Base-by-base conservation (phyloP, 2,797 vertebrate genomes). In the Cercopithecus petaurista region DNA sequence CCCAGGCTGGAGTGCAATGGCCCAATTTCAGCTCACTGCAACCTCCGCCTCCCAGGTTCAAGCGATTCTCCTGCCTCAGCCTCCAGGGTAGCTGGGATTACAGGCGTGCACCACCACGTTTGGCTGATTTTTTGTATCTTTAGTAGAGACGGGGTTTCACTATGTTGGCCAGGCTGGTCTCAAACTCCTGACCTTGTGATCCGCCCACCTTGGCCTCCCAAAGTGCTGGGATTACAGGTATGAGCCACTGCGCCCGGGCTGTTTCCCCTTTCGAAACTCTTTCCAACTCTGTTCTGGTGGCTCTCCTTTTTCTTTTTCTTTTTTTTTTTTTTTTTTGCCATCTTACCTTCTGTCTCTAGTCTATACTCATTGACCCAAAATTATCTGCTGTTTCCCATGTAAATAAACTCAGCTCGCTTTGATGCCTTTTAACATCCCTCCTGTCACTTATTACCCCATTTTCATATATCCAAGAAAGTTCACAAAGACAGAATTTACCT, bases 51-150 rank as follows among this genome's bases (percentile, higher is more conserved):
- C 52, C 19, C 19, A 52, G 19, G 52, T 52, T 52, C 52, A 52
- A 21, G 52, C 17, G 7, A 52, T 52, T 52, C 52, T 52, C 52
- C 19, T 52, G 19, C 52, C 52, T 52, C 52, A 52, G 52, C 52
- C 52, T 21, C 52, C 52, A 1, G 19, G 19, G 52, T 52, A 52
- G 52, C 52, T 52, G 52, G 52, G 52, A 52, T 52, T 52, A 52
- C 7, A 52, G 52, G 52, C 2, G 0, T 6, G 7, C 7, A 52
- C 52, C 52, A 52, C 52, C 52, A 52, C 0, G 0, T 7, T 21
- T 7, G 7, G 52, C 52, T 52, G 19, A 52, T 52, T 52, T 52
- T 52, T 52, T 52, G 52, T 52, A 52, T 52, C 52, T 52, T 21
- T 52, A 52, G 19, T 21, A 52, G 52, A 52, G 52, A 52, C 7